These are phyloP conservation scores for Eulemur albifrons DNA, from an alignment of 2,797 vertebrate genomes.

Conservation along the genomic window DNA sequence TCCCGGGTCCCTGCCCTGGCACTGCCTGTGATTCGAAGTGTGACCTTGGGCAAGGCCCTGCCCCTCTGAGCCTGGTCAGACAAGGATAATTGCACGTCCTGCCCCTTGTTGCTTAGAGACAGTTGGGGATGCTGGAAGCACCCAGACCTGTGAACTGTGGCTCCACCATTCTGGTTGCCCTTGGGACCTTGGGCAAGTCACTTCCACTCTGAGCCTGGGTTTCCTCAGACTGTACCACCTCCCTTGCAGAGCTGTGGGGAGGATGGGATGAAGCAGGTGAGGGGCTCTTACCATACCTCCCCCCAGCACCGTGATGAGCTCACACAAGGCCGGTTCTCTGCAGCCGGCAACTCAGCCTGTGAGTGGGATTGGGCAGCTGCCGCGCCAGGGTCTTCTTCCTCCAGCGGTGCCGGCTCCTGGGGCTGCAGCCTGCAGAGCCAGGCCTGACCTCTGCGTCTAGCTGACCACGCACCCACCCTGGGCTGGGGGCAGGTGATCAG, in stretches of 20 bases:
- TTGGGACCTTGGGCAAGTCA: neutral
- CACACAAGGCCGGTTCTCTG: neutral
- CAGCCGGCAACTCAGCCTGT: neutral
- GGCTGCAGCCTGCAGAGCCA: neutral
- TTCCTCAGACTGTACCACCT: neutral
- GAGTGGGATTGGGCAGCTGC: accelerated
- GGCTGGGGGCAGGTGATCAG: neutral
- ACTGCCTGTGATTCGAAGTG: neutral
- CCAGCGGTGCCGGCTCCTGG: neutral
- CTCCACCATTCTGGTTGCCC: neutral
- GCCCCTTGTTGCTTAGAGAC: neutral
- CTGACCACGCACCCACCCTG: neutral
- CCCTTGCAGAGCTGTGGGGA: neutral
- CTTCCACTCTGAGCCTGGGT: neutral
- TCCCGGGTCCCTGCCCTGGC: neutral
- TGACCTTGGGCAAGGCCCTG: neutral
- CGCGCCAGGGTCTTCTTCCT: neutral
- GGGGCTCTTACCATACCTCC: neutral
- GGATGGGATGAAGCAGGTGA: neutral
- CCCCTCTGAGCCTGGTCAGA: conserved; percentile 3
- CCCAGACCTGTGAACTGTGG: neutral
- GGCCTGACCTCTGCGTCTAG: neutral
- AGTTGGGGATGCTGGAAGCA: neutral
- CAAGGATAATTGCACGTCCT: conserved; percentile 22
- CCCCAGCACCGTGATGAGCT: neutral